phyloP scores from a whole-genome alignment of 1,140 invertebrate species.

The Papilio xuthus region DNA sequence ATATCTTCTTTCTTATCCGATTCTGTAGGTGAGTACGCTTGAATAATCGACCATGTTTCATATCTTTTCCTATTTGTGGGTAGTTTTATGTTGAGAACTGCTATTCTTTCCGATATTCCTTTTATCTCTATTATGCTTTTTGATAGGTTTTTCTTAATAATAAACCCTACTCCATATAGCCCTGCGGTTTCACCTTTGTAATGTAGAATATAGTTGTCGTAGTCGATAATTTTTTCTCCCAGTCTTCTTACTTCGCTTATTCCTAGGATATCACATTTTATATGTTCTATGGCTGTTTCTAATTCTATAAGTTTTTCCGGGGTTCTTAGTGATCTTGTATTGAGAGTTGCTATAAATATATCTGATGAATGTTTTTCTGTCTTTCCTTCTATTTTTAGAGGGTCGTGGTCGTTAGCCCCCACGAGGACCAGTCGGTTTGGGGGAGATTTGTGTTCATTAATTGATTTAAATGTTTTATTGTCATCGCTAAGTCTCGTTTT shows the following conservation, averaged over 20 bases:
- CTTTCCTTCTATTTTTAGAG: constrained; percentile 42
- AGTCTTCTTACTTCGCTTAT: constrained; percentile 47
- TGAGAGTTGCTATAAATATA: constrained; percentile 48
- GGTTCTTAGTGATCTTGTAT: constrained; percentile 44
- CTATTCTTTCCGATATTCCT: constrained; percentile 45
- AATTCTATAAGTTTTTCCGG: constrained; percentile 47
- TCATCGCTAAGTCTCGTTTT: constrained; percentile 43
- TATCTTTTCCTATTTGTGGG: constrained; percentile 3
- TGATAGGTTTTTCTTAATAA: constrained; percentile 43
- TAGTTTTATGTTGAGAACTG: constrained; percentile 44
- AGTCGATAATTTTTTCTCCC: constrained; percentile 43
- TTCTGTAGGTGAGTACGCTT: constrained; percentile 40
- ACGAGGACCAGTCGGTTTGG: constrained; percentile 54
- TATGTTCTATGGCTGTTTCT: constrained; percentile 44
- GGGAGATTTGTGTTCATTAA: constrained; percentile 43
- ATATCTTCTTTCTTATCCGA: constrained; percentile 37
- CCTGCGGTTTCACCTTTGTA: constrained; percentile 43
- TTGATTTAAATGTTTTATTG: constrained; percentile 35
- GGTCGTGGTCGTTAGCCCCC: constrained; percentile 52
- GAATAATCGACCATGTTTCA: constrained; percentile 39
- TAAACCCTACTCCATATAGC: constrained; percentile 45
- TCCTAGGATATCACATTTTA: constrained; percentile 50
- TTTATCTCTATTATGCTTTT: constrained; percentile 37
- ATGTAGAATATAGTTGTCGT: constrained; percentile 42
- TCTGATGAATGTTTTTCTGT: constrained; percentile 15